These are phyloP conservation scores for Callionymus lyra DNA, from an alignment of 2,113 vertebrate species.

Conservation along the genomic window DNA sequence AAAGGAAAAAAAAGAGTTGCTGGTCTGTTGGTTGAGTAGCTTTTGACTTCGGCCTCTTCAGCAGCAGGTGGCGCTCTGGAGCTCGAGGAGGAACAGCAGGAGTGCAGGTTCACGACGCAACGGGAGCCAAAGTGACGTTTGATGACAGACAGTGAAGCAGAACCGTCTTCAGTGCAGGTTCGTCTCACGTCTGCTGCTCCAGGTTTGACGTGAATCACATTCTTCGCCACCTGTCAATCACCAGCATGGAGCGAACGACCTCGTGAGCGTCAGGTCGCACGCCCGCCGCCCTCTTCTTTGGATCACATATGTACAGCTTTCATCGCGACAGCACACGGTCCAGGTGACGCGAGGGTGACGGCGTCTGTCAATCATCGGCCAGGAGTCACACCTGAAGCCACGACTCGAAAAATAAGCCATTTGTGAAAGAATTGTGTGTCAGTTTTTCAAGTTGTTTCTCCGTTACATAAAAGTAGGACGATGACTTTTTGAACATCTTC, in stretches of 20 bases:
- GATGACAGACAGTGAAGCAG: constrained; percentile 8
- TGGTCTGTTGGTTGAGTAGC: constrained; percentile 2
- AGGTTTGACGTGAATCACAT: not conserved
- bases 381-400: no score
- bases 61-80: constrained; percentile 43
- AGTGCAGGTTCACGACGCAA: constrained; percentile 25
- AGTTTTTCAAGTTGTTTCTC: not conserved
- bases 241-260: not conserved
- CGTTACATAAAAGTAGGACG: constrained; percentile 17
- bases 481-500: not conserved
- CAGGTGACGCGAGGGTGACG: no score
- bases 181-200: not conserved
- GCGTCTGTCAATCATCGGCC: no score
- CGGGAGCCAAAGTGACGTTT: constrained; percentile 21
- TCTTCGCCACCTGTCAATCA: not conserved
- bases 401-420: no score
- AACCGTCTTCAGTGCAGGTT: constrained; percentile 9
- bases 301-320: constrained; percentile 38
- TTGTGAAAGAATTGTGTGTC: no score
- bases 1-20: constrained; percentile 17
- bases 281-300: constrained; percentile 32
- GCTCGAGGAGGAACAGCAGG: constrained; percentile 20
- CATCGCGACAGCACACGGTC: not conserved
- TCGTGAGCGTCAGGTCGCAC: not conserved
- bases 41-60: constrained; percentile 17